Evolutionary conservation across 2,797 vertebrate genomes (phyloP).

Genomic region (Echeneis naucrates): DNA sequence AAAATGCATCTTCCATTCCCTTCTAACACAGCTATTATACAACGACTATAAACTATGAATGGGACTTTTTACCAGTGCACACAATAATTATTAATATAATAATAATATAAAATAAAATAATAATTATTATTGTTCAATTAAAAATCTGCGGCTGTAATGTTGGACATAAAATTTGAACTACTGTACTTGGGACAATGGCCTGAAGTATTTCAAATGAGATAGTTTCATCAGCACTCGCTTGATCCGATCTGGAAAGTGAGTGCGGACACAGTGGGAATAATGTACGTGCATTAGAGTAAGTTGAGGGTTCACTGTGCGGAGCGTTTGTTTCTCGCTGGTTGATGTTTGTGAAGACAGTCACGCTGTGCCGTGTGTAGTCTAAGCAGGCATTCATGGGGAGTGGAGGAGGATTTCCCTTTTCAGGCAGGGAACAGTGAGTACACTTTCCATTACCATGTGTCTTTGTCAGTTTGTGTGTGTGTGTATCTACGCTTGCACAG

Average conservation of each 20-base stretch:
- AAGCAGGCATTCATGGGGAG: constrained; percentile 66
- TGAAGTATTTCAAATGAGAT: constrained; percentile 28
- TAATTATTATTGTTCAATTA: constrained; percentile 53
- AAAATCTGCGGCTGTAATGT: constrained; percentile 44
- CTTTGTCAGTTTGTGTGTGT: background rate
- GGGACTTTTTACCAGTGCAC: constrained; percentile 24
- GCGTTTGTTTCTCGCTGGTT: constrained; percentile 57
- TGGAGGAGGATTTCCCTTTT: constrained; percentile 43
- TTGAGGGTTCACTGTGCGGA: constrained; percentile 45
- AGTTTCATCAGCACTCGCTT: constrained; percentile 20
- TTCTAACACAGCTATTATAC: constrained; percentile 24
- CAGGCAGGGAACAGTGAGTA: constrained; percentile 43
- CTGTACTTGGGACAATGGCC: constrained; percentile 5
- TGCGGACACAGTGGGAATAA: constrained; percentile 26
- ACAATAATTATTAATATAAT: no score
- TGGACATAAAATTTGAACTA: constrained; percentile 43
- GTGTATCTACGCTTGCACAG: constrained; percentile 2
- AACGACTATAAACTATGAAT: constrained; percentile 52
- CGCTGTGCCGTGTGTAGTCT: constrained; percentile 66
- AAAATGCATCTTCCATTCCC: constrained; percentile 55
- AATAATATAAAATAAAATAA: no score
- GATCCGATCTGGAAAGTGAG: constrained; percentile 3
- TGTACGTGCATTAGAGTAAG: constrained; percentile 46
- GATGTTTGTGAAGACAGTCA: constrained; percentile 60
- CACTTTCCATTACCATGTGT: constrained; percentile 33